Conservation (phyloP, 2,888 invertebrate species). For the Deroplatys truncata region DNA sequence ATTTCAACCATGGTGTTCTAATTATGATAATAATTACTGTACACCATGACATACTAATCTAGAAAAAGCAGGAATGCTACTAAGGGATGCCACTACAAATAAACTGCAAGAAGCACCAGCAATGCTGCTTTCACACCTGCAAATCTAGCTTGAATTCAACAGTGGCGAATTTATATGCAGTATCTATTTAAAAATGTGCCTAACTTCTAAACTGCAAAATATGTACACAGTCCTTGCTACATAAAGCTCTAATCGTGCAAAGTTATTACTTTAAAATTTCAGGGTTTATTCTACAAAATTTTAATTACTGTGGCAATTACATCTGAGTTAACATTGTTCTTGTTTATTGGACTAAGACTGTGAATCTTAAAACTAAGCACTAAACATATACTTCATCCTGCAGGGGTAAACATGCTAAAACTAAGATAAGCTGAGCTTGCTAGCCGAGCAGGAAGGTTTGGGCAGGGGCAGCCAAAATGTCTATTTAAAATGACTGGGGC, state of each 20-base stretch:
- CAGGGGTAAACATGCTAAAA: constrained; percentile 4
- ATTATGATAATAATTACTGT: background rate
- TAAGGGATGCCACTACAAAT: background rate
- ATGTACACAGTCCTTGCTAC: background rate
- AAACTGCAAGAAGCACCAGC: background rate
- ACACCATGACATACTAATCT: background rate
- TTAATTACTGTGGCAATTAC: constrained; percentile 2
- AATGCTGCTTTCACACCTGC: background rate
- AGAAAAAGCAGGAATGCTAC: background rate
- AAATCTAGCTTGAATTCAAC: background rate
- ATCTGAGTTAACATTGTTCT: background rate
- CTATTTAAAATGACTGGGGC: constrained; percentile 15
- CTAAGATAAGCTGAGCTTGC: background rate
- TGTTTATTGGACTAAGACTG: background rate
- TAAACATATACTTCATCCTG: background rate
- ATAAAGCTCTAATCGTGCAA: background rate
- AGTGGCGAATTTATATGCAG: background rate
- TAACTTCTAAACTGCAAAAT: background rate
- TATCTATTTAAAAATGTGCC: background rate
- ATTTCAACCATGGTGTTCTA: no score
- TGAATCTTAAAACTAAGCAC: background rate
- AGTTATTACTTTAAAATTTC: background rate
- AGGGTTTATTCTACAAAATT: constrained; percentile 11
- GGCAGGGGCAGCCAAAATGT: constrained; percentile 10
- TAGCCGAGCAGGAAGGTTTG: background rate